Evolutionary conservation across 2,113 vertebrate species (phyloP).

Genomic region (Clarias gariepinus): DNA sequence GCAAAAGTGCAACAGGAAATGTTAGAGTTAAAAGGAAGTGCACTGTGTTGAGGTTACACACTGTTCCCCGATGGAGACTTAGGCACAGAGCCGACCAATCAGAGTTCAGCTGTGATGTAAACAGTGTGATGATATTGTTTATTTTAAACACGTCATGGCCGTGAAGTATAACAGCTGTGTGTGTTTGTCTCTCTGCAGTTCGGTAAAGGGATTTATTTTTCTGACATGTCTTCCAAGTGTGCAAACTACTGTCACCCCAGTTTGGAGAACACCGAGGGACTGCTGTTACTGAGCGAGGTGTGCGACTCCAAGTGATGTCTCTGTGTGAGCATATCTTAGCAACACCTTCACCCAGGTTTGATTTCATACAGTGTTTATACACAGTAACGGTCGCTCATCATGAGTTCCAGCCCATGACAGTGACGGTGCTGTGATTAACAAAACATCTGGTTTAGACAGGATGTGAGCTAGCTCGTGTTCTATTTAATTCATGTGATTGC

Average conservation of each 20-base stretch:
- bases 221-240: slow-evolving; percentile 92
- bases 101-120: not conserved
- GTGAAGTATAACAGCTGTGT: not conserved
- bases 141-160: not conserved
- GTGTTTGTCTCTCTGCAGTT: slow-evolving; percentile 71
- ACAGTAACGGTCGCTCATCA: not conserved
- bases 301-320: not conserved
- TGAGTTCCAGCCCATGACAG: not conserved
- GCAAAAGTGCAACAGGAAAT: too few species aligned
- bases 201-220: slow-evolving; percentile 92
- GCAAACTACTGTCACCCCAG: slow-evolving; percentile 89
- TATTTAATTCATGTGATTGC: too few species aligned
- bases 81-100: not conserved
- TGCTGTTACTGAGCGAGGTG: slow-evolving; percentile 86
- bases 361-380: not conserved
- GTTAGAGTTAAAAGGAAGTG: too few species aligned
- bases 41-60: too few species aligned
- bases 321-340: not conserved
- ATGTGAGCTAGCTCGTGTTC: not conserved
- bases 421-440: not conserved
- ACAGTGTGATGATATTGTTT: not conserved
- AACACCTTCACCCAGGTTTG: not conserved
- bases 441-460: not conserved
- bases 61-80: too few species aligned
- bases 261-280: slow-evolving; percentile 71